Base-by-base conservation (phyloP, 2,888 invertebrate genomes). In the Acleris laterana region DNA sequence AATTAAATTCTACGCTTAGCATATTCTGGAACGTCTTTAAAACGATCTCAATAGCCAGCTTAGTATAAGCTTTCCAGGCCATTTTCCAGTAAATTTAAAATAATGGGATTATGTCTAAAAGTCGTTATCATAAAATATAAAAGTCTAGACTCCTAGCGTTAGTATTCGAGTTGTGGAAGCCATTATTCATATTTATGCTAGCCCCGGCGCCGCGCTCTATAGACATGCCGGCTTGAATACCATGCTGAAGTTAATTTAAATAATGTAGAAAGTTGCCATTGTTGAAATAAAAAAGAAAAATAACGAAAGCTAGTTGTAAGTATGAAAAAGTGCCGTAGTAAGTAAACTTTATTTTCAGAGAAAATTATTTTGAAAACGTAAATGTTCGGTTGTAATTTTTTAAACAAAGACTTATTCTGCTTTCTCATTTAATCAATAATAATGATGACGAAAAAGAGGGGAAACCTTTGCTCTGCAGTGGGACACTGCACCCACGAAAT, bases 111-210 rank as follows among this genome's bases (percentile, higher is more conserved):
- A 65, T 60, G 59, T 64, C 55, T 61, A 50, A 65, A 50, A 65
- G 65, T 56, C 65, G 56, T 65, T 65, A 65, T 46, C 65, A 61
- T 65, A 65, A 65, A 65, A 50, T 32, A 65, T 52, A 66, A 68
- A 68, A 59, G 62, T 69, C 65, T 69, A 63, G 71, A 77, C 77
- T 75, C 71, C 77, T 69, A 72, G 78, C 74, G 80, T 80, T 79
- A 80, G 77, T 74, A 81, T 77, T 76, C 72, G 68, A 79, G 75
- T 79, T 80, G 77, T 69, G 71, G 77, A 79, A 79, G 75, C 78
- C 80, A 74, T 85, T 77, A 78, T 75, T 83, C 79, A 82, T 80
- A 78, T 84, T 82, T 80, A 84, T 82, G 77, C 75, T 77, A 80
- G 78, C 80, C 77, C 66, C 72, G 71, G 68, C 68, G 72, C 72